These are phyloP conservation scores for Bufo gargarizans DNA, from an alignment of 2,113 vertebrate species.

Conservation along the genomic window DNA sequence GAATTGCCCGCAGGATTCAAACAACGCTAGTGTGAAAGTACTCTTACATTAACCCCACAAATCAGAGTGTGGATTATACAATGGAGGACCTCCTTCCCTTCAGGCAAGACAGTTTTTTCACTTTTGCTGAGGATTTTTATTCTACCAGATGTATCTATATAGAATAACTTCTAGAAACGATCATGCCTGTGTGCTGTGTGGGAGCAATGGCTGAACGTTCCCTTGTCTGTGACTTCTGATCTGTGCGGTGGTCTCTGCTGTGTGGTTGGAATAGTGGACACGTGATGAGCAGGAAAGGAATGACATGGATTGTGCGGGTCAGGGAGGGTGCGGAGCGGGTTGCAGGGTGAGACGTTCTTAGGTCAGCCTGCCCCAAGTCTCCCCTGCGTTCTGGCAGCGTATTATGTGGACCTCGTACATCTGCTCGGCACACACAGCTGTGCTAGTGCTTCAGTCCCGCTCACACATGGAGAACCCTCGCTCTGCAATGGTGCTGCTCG, in stretches of 20 bases:
- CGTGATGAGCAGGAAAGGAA: neutral
- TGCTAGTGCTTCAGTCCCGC: slow-evolving; percentile 5
- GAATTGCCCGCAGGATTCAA: too few species aligned
- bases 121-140: neutral
- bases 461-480: neutral
- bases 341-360: slow-evolving; percentile 32
- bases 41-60: too few species aligned
- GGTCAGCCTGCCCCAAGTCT: slow-evolving; percentile 38
- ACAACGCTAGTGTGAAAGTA: too few species aligned
- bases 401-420: neutral
- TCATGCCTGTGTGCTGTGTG: neutral
- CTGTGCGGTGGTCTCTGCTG: neutral
- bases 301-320: slow-evolving; percentile 32
- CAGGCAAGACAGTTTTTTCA: neutral
- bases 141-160: neutral
- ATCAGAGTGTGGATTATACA: neutral
- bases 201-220: slow-evolving; percentile 4
- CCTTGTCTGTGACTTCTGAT: neutral
- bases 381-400: slow-evolving; percentile 32
- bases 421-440: slow-evolving; percentile 44
- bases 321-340: slow-evolving; percentile 2
- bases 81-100: neutral
- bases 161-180: neutral
- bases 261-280: neutral
- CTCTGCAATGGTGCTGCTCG: neutral